A percentile compares a stretch with the other conserved stretches of the same genome.
Conservation (phyloP, 2,888 invertebrate genomes). For the Gari tellinella region DNA sequence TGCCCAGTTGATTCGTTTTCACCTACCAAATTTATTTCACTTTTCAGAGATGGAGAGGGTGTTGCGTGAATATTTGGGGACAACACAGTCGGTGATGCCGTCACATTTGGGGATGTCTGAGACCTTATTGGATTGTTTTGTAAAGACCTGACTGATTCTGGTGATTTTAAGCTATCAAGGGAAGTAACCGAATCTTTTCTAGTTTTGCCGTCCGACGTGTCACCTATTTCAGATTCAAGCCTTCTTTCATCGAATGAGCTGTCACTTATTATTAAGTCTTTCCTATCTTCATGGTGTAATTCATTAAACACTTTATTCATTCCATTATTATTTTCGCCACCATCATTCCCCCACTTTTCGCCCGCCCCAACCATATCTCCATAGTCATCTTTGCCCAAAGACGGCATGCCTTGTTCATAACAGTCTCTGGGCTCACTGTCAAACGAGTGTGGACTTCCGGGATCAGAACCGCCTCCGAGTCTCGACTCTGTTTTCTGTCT, state of each 20-base stretch:
- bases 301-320: no score
- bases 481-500: conserved; percentile 65
- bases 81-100: conserved; percentile 12
- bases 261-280: no score
- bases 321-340: no score
- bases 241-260: no score
- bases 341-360: no score
- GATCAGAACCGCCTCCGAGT: conserved; percentile 48
- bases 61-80: conserved; percentile 19
- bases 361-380: no score
- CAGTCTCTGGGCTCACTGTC: conserved; percentile 27
- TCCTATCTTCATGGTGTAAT: no score
- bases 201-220: conserved; percentile 7
- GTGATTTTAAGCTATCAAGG: conserved; percentile 20
- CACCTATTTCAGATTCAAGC: not conserved
- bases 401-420: no score
- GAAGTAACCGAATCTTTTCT: conserved; percentile 29
- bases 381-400: no score
- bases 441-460: conserved; percentile 51
- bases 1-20: no score
- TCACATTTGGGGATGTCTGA: conserved; percentile 22
- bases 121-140: conserved; percentile 18
- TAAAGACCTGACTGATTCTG: conserved; percentile 20
- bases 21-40: not conserved
- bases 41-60: conserved; percentile 10